These are phyloP conservation scores for Tenualosa ilisha DNA, from an alignment of 2,797 vertebrate species.

Conservation along the genomic window DNA sequence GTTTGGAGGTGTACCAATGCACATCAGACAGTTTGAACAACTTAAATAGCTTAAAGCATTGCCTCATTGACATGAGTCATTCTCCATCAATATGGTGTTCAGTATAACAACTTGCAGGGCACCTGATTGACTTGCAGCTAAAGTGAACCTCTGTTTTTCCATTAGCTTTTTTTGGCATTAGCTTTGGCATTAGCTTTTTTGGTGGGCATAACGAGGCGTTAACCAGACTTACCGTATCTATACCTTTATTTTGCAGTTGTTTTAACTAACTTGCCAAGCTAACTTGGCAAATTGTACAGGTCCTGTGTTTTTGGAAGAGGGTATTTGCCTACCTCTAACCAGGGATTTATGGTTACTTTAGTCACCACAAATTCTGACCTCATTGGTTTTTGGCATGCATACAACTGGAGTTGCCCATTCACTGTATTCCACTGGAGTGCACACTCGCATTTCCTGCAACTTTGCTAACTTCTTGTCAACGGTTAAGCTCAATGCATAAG, in stretches of 20 bases:
- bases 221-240: conserved; percentile 30
- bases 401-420: conserved; percentile 20
- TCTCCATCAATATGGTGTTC: too few relatives aligned
- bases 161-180: too few relatives aligned
- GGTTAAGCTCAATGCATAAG: conserved; percentile 20
- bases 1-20: too few relatives aligned
- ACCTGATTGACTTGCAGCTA: too few relatives aligned
- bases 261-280: conserved; percentile 9
- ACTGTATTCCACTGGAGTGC: background rate
- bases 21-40: too few relatives aligned
- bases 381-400: background rate
- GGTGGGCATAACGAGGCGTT: too few relatives aligned
- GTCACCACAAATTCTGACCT: background rate
- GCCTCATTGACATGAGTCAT: too few relatives aligned
- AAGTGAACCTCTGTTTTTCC: too few relatives aligned
- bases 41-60: too few relatives aligned
- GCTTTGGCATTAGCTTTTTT: too few relatives aligned
- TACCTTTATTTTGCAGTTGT: conserved; percentile 21
- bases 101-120: too few relatives aligned
- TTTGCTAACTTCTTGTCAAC: conserved; percentile 19
- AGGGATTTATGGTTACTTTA: conserved; percentile 24
- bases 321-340: conserved; percentile 27
- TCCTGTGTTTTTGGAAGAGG: conserved; percentile 33
- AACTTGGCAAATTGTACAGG: conserved; percentile 25
- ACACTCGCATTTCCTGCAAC: conserved; percentile 5